Conservation (phyloP, 2,797 vertebrate genomes). For the Poecile montanus region DNA sequence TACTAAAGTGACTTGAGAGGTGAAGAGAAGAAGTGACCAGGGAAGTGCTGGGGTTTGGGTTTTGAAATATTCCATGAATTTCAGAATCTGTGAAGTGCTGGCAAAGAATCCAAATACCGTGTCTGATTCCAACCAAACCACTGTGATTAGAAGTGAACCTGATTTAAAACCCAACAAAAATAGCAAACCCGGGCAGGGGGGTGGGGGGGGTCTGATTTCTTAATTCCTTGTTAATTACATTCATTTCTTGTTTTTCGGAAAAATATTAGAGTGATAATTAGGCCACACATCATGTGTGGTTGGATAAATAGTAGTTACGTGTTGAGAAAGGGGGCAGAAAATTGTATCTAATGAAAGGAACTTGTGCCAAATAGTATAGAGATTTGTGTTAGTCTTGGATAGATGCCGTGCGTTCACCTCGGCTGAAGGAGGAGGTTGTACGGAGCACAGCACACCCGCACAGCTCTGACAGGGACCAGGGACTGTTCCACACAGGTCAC, state of each 20-base stretch:
- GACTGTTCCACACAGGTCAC: background rate
- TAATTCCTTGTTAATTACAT: conserved; percentile 39
- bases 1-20: background rate
- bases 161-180: background rate
- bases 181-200: background rate
- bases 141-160: conserved; percentile 28
- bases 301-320: conserved; percentile 33
- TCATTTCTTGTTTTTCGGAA: background rate
- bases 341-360: conserved; percentile 46
- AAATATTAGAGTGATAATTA: conserved; percentile 52
- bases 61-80: background rate
- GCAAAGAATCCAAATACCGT: background rate
- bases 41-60: background rate
- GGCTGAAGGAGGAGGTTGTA: background rate
- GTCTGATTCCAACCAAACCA: background rate
- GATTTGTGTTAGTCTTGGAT: background rate
- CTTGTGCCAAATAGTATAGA: conserved; percentile 23
- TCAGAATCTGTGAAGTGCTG: background rate
- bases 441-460: rapidly evolving
- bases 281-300: conserved; percentile 30
- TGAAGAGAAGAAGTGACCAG: background rate
- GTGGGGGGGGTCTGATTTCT: background rate
- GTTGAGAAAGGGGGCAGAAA: conserved; percentile 46
- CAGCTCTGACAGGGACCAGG: background rate
- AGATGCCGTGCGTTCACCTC: background rate